Evolutionary conservation across 2,113 vertebrate genomes (phyloP).

Genomic region (Bos taurus): DNA sequence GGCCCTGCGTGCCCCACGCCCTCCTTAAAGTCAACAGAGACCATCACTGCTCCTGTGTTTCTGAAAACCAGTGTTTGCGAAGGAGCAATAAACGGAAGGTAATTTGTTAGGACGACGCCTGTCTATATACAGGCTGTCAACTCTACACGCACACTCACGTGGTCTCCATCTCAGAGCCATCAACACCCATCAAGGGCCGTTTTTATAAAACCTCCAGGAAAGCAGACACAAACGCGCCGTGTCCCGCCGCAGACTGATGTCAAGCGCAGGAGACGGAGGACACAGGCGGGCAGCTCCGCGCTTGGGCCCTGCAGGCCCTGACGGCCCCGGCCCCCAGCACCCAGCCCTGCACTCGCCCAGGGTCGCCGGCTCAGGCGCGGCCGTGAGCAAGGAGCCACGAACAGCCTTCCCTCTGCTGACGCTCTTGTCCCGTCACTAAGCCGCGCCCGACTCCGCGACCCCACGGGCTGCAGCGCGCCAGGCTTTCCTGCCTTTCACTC

Average conservation of each 20-base stretch:
- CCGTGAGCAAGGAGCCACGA: background rate
- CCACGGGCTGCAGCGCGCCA: background rate
- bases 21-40: too few relatives aligned
- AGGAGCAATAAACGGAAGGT: background rate
- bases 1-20: fast-evolving
- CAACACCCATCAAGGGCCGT: background rate
- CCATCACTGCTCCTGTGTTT: background rate
- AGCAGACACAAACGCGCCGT: fast-evolving
- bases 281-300: fast-evolving
- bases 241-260: fast-evolving
- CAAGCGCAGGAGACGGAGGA: background rate
- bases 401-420: background rate
- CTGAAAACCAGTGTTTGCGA: background rate
- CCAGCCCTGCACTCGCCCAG: background rate
- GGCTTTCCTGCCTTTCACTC: background rate
- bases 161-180: background rate
- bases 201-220: background rate
- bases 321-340: background rate
- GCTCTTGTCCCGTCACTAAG: background rate
- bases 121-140: fast-evolving
- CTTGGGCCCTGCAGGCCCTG: background rate
- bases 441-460: background rate
- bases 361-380: fast-evolving
- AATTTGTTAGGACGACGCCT: background rate
- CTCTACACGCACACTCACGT: background rate